phyloP scores from a whole-genome alignment of 2,797 vertebrate genomes.

The Falco novaeseelandiae region DNA sequence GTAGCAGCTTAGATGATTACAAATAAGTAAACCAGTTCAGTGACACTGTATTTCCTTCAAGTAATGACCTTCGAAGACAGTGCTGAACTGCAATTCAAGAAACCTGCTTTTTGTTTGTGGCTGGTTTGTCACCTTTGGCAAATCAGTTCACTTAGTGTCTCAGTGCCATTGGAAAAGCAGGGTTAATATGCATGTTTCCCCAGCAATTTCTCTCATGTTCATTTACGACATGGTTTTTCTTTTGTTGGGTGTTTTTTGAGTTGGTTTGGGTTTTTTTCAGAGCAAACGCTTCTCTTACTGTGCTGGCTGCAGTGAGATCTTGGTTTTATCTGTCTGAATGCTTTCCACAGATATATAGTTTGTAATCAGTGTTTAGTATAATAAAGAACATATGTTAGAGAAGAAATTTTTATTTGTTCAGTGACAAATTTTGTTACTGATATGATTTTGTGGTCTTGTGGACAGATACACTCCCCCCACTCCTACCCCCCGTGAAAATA shows the following conservation, averaged over 20 bases:
- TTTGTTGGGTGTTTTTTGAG: too few relatives aligned
- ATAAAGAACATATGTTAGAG: neutral
- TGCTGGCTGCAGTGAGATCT: neutral
- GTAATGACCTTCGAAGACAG: neutral
- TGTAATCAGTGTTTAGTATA: neutral
- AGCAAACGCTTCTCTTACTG: neutral
- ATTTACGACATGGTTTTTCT: neutral
- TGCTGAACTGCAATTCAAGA: neutral
- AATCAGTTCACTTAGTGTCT: neutral
- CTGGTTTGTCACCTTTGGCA: neutral
- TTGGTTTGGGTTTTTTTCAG: neutral
- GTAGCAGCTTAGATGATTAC: neutral
- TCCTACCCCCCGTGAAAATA: neutral
- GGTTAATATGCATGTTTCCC: neutral
- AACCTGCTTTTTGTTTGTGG: neutral
- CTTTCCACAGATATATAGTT: neutral
- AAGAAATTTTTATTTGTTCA: neutral
- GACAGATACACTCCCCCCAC: too few relatives aligned
- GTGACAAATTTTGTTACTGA: neutral
- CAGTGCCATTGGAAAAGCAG: neutral
- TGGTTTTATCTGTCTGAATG: neutral
- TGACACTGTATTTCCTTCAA: neutral
- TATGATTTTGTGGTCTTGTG: neutral
- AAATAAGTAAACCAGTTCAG: neutral
- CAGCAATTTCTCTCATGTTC: neutral